Evolutionary conservation across 2,888 invertebrate species (phyloP), one percentile per base, ranked within the genome.

Genomic region (Thelaira solivaga): DNA sequence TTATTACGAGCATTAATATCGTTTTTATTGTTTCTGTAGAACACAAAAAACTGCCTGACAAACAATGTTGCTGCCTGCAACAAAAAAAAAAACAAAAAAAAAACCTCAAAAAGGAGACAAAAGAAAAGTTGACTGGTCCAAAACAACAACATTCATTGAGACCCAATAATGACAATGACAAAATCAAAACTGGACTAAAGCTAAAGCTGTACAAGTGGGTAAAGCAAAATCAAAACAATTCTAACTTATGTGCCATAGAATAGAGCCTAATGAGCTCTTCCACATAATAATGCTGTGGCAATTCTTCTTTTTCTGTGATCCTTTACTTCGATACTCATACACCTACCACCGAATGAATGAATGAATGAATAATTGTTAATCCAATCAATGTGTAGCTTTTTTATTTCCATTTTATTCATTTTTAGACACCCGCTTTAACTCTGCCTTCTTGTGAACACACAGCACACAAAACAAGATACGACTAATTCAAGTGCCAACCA

Each of bases 361-460:
- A n/a, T n/a, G 68, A 47, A 76, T 80, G 75, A 80, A 73, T 76
- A 69, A 80, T 76, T 65, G 80, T 67, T 74, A 71, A 78, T 78
- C 74, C 74, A 78, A 78, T 75, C 69, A 75, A 78, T 69, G 75
- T 26, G 45, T n/a, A n/a, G n/a, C n/a, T n/a, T n/a, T n/a, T n/a
- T n/a, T n/a, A n/a, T n/a, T 45, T 34, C n/a, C 20, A 36, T 61
- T 68, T 47, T 16, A 34, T 67, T 36, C 13, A 18, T 43, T 7
- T 39, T 11, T 43, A 16, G 16, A 5, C 16, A 5, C 2, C 1
- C 10, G 26, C 39, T 71, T 51, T 61, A 43, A 51, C 24, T 41
- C 24, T 22, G n/a, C 24, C 22, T 71, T 51, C 22, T 71, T 51
- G 18, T 61, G 13, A 5, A 20, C 16, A 31, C 47, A 47, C 49